A percentile compares a stretch with the other conserved stretches of the same genome.
These are phyloP conservation scores for Hiodon alosoides DNA, from an alignment of 2,113 vertebrate species.

Conservation along the genomic window DNA sequence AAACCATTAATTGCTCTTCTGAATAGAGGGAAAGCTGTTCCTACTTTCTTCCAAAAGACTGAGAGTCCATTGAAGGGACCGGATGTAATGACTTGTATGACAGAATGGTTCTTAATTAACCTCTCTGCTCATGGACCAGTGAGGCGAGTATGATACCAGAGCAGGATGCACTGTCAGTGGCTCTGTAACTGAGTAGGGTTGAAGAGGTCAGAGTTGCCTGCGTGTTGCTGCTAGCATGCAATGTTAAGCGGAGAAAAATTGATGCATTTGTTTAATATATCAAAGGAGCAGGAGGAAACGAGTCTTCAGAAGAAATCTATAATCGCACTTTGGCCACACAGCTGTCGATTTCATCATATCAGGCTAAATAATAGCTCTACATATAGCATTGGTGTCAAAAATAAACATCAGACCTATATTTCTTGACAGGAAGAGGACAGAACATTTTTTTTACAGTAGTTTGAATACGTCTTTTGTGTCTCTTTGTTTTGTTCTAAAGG, in stretches of 20 bases:
- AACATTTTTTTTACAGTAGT: too few species aligned
- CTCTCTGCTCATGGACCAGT: slow-evolving; percentile 11
- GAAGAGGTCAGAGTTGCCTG: slow-evolving; percentile 23
- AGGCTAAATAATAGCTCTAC: not conserved
- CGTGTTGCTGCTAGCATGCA: slow-evolving; percentile 13
- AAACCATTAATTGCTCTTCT: not conserved
- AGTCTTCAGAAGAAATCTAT: slow-evolving; percentile 37
- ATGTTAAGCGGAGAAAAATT: slow-evolving; percentile 33
- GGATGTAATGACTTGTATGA: slow-evolving; percentile 35
- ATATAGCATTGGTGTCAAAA: not conserved
- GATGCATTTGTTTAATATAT: slow-evolving; percentile 42
- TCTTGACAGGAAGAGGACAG: not conserved
- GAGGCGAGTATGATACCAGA: slow-evolving; percentile 3
- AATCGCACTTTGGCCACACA: slow-evolving; percentile 2
- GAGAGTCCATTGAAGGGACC: slow-evolving; percentile 24
- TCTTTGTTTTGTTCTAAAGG: slow-evolving; percentile 41
- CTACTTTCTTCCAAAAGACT: not conserved
- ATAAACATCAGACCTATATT: not conserved
- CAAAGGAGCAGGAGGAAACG: slow-evolving; percentile 27
- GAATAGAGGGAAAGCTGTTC: slow-evolving; percentile 5
- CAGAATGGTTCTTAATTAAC: slow-evolving; percentile 44
- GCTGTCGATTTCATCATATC: not conserved
- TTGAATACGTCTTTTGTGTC: not conserved
- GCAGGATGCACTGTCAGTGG: slow-evolving; percentile 16
- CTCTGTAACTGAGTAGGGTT: not conserved